Percentiles rank a stretch among this genome's conserved stretches.
phyloP scores from a whole-genome alignment of 2,797 vertebrate genomes.

The Liasis olivaceus region DNA sequence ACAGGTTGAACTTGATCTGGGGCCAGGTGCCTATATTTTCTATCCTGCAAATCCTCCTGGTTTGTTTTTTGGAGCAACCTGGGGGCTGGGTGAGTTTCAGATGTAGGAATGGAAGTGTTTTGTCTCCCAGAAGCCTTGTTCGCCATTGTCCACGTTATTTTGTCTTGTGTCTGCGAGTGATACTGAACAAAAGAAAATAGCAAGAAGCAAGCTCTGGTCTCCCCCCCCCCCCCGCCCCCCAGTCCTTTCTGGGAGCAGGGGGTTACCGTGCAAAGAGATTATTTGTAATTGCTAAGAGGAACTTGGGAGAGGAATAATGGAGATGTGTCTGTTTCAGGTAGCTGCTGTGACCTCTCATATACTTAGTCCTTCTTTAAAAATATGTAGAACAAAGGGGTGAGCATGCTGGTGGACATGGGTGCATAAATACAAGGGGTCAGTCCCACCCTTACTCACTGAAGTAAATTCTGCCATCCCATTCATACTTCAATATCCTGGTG shows the following conservation, averaged over 20 bases:
- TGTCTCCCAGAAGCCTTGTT: not conserved
- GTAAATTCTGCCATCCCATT: no score
- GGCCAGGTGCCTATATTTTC: not conserved
- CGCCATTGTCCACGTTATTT: not conserved
- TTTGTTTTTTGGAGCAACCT: not conserved
- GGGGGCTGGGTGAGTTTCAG: not conserved
- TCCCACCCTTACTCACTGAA: not conserved
- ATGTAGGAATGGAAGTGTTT: not conserved
- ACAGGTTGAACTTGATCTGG: not conserved
- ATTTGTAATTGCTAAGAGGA: not conserved
- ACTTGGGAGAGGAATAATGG: not conserved
- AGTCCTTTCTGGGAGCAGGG: not conserved
- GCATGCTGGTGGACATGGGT: no score
- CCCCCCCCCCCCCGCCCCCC: accelerated
- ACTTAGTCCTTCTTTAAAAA: not conserved
- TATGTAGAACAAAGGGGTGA: no score
- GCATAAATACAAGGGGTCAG: not conserved
- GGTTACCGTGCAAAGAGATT: not conserved
- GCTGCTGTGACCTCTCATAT: not conserved
- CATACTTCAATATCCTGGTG: no score
- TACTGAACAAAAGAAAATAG: not conserved
- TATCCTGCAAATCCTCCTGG: not conserved
- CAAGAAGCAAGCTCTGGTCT: not conserved
- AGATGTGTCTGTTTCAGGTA: not conserved
- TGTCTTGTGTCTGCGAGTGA: not conserved